A percentile compares a stretch with the other conserved stretches of the same genome.
Conservation (phyloP, 2,797 vertebrate genomes). For the Denticeps clupeoides region DNA sequence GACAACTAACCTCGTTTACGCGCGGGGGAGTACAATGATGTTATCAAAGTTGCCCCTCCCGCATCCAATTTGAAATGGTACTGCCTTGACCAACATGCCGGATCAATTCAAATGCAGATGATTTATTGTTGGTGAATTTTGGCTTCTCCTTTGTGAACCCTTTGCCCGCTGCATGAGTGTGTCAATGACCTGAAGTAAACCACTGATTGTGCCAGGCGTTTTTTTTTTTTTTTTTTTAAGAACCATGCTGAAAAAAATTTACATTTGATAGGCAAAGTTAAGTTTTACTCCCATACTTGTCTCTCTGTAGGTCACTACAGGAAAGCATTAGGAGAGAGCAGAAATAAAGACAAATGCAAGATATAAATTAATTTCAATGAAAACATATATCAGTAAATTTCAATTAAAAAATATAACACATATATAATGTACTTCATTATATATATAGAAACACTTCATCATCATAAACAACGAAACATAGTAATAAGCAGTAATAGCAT, state of each 20-base stretch:
- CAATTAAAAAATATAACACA: no score
- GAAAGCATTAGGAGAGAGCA: slow-evolving; percentile 85
- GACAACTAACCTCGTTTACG: no score
- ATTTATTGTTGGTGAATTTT: slow-evolving; percentile 9
- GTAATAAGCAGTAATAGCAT: no score
- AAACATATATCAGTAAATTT: no score
- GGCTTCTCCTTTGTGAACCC: slow-evolving; percentile 74
- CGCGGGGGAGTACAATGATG: no score
- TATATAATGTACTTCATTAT: no score
- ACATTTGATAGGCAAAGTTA: slow-evolving; percentile 99
- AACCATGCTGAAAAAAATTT: slow-evolving; percentile 99
- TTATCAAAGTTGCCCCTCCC: no score
- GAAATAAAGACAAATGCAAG: slow-evolving; percentile 63
- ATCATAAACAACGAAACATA: no score
- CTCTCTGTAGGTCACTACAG: slow-evolving; percentile 99
- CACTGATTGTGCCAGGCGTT: slow-evolving; percentile 79
- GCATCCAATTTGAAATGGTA: no score
- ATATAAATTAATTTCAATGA: slow-evolving; percentile 34
- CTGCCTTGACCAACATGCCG: no score
- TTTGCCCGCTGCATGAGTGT: slow-evolving; percentile 88
- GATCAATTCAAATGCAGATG: slow-evolving; percentile 5
- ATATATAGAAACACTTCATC: no score
- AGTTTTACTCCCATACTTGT: slow-evolving; percentile 99
- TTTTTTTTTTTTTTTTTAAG: slow-evolving; percentile 54
- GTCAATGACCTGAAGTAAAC: slow-evolving; percentile 87